phyloP scores from a whole-genome alignment of 2,797 vertebrate genomes.

The Lophius americanus region DNA sequence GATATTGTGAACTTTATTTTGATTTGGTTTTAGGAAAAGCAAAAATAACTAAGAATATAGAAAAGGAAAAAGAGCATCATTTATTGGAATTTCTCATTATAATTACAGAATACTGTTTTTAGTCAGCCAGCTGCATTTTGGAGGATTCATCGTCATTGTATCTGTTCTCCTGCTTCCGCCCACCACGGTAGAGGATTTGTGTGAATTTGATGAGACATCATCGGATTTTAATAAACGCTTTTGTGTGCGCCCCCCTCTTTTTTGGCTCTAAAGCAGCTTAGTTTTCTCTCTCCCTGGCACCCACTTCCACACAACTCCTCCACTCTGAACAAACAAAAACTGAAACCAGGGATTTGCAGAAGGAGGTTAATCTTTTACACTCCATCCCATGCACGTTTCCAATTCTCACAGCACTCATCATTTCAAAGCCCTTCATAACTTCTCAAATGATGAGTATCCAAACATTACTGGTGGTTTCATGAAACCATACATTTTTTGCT shows the following conservation, averaged over 20 bases:
- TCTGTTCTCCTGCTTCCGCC: not conserved
- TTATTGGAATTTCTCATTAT: too few relatives aligned
- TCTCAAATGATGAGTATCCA: too few relatives aligned
- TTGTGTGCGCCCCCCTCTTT: constrained; percentile 24
- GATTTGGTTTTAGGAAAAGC: too few relatives aligned
- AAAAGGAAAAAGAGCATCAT: too few relatives aligned
- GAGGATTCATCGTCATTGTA: constrained; percentile 20
- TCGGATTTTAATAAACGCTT: constrained; percentile 44
- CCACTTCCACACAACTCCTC: constrained; percentile 5
- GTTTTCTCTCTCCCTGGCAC: constrained; percentile 3
- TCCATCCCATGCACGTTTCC: not conserved
- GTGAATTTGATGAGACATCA: constrained; percentile 40
- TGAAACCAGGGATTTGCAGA: not conserved
- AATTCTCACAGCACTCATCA: not conserved
- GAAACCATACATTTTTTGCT: too few relatives aligned
- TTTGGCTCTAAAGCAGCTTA: constrained; percentile 28
- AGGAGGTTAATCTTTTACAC: not conserved
- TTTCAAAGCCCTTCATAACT: too few relatives aligned
- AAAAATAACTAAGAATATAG: too few relatives aligned
- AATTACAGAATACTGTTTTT: constrained; percentile 18
- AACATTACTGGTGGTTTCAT: too few relatives aligned
- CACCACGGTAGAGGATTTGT: constrained; percentile 24
- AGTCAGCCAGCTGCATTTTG: constrained; percentile 24
- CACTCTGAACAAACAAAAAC: not conserved
- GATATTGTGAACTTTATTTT: too few relatives aligned